Percentiles rank a stretch among this genome's conserved stretches.
Evolutionary conservation across 2,888 invertebrate genomes (phyloP).

Genomic region (Chironomus tentans): DNA sequence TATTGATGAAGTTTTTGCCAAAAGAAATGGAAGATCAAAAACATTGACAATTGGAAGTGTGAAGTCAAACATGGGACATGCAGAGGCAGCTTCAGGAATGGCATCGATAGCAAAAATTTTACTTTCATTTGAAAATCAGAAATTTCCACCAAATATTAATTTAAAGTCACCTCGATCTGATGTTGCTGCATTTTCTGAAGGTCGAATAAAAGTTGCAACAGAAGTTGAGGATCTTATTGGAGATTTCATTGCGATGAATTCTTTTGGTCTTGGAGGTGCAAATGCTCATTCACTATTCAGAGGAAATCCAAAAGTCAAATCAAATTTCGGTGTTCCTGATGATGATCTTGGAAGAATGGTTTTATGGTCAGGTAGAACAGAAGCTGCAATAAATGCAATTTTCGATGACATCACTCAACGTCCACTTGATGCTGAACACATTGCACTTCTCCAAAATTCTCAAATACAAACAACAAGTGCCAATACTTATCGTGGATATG

Average conservation of each 20-base stretch:
- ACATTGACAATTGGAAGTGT: slow-evolving; percentile 72
- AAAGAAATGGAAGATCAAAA: slow-evolving; percentile 49
- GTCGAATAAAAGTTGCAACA: slow-evolving; percentile 55
- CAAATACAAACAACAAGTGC: slow-evolving; percentile 46
- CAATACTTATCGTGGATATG: slow-evolving; percentile 62
- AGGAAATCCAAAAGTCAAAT: slow-evolving; percentile 51
- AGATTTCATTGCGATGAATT: slow-evolving; percentile 62
- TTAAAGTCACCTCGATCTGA: slow-evolving; percentile 51
- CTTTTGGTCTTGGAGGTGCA: slow-evolving; percentile 81
- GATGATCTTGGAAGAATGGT: slow-evolving; percentile 59
- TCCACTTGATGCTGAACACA: slow-evolving; percentile 48
- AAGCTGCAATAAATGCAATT: slow-evolving; percentile 55
- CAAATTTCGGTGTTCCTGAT: slow-evolving; percentile 47
- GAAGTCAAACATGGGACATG: slow-evolving; percentile 82
- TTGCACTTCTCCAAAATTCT: slow-evolving; percentile 48
- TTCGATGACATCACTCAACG: slow-evolving; percentile 50
- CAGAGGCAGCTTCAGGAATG: slow-evolving; percentile 71
- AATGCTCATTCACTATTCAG: slow-evolving; percentile 62
- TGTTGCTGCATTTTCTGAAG: slow-evolving; percentile 47
- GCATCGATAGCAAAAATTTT: slow-evolving; percentile 67
- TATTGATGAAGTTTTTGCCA: slow-evolving; percentile 68
- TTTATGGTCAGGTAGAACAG: slow-evolving; percentile 64
- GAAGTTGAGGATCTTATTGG: slow-evolving; percentile 57
- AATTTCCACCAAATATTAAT: slow-evolving; percentile 72
- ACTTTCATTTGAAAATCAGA: slow-evolving; percentile 64